phyloP scores from a whole-genome alignment of 2,113 vertebrate species.

The Ploceus nigricollis region DNA sequence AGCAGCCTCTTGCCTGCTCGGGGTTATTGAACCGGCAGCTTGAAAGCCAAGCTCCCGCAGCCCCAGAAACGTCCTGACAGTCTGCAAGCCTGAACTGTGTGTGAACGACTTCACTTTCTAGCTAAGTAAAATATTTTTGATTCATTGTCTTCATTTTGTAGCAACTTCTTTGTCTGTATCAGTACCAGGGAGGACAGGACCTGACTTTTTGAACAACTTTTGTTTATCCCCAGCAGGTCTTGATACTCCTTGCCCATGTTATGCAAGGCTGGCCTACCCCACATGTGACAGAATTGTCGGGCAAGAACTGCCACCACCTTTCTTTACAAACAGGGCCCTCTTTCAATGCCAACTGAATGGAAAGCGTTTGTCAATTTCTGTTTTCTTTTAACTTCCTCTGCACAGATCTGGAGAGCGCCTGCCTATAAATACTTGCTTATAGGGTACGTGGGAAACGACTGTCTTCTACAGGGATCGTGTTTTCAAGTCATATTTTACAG shows the following conservation, averaged over 20 bases:
- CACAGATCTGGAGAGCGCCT: neutral
- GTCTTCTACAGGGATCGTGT: neutral
- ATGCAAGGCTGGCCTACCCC: neutral
- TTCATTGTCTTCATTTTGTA: neutral
- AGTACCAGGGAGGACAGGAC: neutral
- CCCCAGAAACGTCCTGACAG: neutral
- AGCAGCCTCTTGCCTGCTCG: neutral
- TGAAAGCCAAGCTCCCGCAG: neutral
- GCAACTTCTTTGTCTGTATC: neutral
- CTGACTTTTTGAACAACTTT: neutral
- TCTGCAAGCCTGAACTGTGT: neutral
- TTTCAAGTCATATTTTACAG: neutral
- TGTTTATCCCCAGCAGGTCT: neutral
- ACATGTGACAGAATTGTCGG: neutral
- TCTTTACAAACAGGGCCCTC: neutral
- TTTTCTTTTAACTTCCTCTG: constrained; percentile 10
- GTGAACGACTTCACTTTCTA: neutral
- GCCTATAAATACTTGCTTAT: neutral
- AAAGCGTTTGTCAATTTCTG: neutral
- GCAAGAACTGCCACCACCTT: neutral
- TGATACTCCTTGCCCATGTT: neutral
- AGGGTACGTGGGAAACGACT: neutral
- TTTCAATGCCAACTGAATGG: neutral
- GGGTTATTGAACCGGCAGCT: neutral
- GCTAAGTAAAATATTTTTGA: neutral